Percentiles rank a stretch among this genome's conserved stretches.
phyloP scores from a whole-genome alignment of 2,888 invertebrate species.

The Melipona bicolor region DNA sequence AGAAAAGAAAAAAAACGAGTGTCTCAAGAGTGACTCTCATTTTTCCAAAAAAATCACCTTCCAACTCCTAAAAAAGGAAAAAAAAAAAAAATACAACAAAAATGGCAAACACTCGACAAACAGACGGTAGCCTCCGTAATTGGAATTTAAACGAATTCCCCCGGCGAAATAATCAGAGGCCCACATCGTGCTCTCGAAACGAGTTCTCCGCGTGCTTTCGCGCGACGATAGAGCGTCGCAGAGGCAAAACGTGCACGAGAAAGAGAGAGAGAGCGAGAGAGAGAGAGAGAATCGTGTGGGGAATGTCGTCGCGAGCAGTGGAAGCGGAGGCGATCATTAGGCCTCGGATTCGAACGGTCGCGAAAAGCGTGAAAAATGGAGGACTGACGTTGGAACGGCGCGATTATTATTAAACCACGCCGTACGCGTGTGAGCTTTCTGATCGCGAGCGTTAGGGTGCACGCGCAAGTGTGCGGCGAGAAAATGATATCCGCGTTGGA shows the following conservation, averaged over 20 bases:
- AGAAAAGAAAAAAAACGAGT: too few species aligned
- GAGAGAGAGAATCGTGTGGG: background rate
- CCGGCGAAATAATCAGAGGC: background rate
- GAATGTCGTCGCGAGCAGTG: slow-evolving; percentile 13
- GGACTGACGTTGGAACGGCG: slow-evolving; percentile 9
- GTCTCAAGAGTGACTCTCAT: too few species aligned
- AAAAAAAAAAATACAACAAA: too few species aligned
- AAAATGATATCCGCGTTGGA: background rate
- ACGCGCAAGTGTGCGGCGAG: too few species aligned
- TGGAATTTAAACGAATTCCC: background rate
- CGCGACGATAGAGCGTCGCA: background rate
- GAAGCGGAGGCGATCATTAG: slow-evolving; percentile 45
- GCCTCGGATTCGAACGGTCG: slow-evolving; percentile 13
- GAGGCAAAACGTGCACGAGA: background rate
- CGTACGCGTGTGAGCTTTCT: background rate
- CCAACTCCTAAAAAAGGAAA: too few species aligned
- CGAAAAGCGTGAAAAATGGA: slow-evolving; percentile 18
- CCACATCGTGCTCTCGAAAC: background rate
- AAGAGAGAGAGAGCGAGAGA: too few species aligned
- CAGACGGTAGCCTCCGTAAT: background rate
- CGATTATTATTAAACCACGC: slow-evolving; percentile 43
- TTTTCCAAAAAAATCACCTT: too few species aligned
- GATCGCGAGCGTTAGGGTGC: too few species aligned
- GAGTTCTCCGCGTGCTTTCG: background rate
- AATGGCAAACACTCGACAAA: too few species aligned